Base-by-base conservation (phyloP, 1,140 invertebrate species). In the Drosophila ercepeae region DNA sequence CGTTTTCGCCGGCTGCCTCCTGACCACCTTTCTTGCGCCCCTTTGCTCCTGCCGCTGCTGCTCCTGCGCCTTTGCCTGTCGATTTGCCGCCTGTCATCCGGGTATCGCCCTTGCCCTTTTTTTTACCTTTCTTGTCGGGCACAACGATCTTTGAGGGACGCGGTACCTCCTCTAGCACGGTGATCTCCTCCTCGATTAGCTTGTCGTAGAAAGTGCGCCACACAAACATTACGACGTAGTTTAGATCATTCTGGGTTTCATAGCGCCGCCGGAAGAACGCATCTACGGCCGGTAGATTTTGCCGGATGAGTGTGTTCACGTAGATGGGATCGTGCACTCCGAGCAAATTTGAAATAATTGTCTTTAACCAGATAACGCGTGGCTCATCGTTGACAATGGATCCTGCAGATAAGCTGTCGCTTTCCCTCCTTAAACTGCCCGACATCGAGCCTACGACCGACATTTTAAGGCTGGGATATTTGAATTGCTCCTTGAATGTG, bases 141-240 rank as follows among this genome's bases (percentile, higher is more conserved):
- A 71, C 45, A 0, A 39, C 7, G 16, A 4, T 8, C 8, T 29
- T 53, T 4, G 77, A 57, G 4, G 81, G 78, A 0, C 70, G 75
- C 9, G 69, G 78, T 61, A 71, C 92, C 91, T 94, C 92, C 76
- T 94, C 93, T 75, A 93, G 92, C 50, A 93, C 91, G 0, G 92
- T 83, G 14, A 94, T 90, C 89, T 94, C 93, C 79, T 93, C 92
- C 70, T 94, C 92, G 19, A 92, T 72, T 4, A 92, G 78, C 76
- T 93, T 92, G 55, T 91, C 92, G 50, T 91, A 91, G 57, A 92
- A 92, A 0, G 93, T 93, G 71, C 93, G 93, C 81, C 94, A 94
- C 57, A 94, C 91, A 45, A 92, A 93, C 57, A 94, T 68, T 11
- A 92, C 68, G 34, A 92, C 92, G 27, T 77, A 92, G 14, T 92